Evolutionary conservation across 2,797 vertebrate genomes (phyloP).

Genomic region (Argya squamiceps): DNA sequence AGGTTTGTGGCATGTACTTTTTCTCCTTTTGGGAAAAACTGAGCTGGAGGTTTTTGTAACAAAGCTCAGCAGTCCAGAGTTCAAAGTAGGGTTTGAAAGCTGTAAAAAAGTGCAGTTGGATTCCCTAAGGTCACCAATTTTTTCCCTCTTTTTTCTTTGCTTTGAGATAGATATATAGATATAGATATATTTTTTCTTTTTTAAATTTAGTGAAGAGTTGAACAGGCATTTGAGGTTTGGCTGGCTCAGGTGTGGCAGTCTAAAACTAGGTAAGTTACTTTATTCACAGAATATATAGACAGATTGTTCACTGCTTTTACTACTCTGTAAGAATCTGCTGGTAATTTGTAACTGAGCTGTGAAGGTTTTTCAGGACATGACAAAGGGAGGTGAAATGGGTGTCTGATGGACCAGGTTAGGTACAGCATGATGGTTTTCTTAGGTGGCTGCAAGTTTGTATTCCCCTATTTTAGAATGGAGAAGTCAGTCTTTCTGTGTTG

Average conservation of each 20-base stretch:
- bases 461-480: background rate
- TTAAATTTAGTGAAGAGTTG: background rate
- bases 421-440: background rate
- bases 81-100: constrained; percentile 1
- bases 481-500: background rate
- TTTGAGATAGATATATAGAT: background rate
- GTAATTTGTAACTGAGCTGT: background rate
- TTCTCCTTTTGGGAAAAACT: background rate
- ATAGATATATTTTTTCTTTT: no score
- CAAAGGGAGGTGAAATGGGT: background rate
- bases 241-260: background rate
- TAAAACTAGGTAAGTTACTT: background rate
- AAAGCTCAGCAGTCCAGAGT: background rate
- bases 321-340: background rate
- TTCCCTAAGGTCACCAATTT: background rate
- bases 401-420: background rate
- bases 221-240: background rate
- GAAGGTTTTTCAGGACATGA: background rate
- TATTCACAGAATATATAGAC: background rate
- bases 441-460: background rate
- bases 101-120: background rate
- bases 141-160: background rate
- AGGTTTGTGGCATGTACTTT: background rate
- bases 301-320: background rate
- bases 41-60: background rate